Evolutionary conservation across 2,797 vertebrate genomes (phyloP), one percentile per base, ranked within the genome.

Genomic region (Syngnathus rostellatus): DNA sequence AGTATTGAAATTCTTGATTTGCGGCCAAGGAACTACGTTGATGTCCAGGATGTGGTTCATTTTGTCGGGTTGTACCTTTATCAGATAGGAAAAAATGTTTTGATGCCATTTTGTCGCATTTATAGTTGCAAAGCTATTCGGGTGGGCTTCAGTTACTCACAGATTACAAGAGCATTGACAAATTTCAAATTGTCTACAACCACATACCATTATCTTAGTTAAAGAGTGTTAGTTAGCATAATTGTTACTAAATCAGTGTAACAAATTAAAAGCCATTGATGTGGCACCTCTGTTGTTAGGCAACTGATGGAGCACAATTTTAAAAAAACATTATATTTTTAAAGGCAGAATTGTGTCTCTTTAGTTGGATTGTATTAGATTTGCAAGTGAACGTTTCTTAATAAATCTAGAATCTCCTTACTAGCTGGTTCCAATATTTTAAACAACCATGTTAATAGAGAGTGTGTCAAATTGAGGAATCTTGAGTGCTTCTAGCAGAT

Each of bases 401-500:
- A 19, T 50, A 7, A 16, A 14, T 45, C 16, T 48, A 16, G 17
- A 6, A 2, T 1, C 3, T 48, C 5, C 17, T 48, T 38, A 43
- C 53, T 61, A 43, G 1, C 67, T 55, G 61, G 62, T 71, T 67
- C 5, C 46, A 64, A 76, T 71, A 78, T 73, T 76, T 69, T 77
- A 43, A 48, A 66, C 31, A 31, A 31, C 31, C 31, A 31, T 4
- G 31, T 31, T 31, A 31, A 31, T 31, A 31, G 31, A 31, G 31
- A 31, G 69, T 53, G 61, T 37, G 71, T 40, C 38, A 48, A 78
- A 68, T 14, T 1, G 53, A 23, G 62, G 37, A 71, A 72, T 55
- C 63, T 67, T 53, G 68, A 72, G 64, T 72, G 58, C 58, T 67
- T 46, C 54, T 60, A 78, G 73, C 78, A 87, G 81, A 86, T 81